Evolutionary conservation across 2,797 vertebrate genomes (phyloP), one percentile per base, ranked within the genome.

Genomic region (Pterois miles): DNA sequence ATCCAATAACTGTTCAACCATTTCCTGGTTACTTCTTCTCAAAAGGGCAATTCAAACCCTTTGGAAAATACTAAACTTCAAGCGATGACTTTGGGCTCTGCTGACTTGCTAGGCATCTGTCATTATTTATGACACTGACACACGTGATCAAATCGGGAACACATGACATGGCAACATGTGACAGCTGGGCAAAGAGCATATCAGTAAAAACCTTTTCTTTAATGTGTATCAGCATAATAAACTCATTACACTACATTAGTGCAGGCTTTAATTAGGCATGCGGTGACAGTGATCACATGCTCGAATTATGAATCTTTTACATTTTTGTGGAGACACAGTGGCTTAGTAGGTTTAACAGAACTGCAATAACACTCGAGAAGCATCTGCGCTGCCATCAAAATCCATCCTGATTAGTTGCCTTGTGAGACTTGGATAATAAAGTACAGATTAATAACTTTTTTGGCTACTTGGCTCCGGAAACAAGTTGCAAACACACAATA

Each of bases 121-220:
- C 1, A 59, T n/a, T 11, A 76, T 5, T 7, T 0, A 14, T 10
- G 8, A 57, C 11, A 27, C 22, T 25, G 3, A 25, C 5, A 29
- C 20, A 46, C 0, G 18, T 40, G 43, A 33, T 54, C 4, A 29
- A 23, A 66, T 65, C 64, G 48, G n/a, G 53, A 62, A 57, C 74
- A 56, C 12, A 6, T 56, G 64, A 63, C n/a, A 38, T 25, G 13
- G 58, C 31, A 53, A 59, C 77, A 72, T 34, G 62, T 62, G 62
- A 71, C 3, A 12, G 20, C n/a, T 27, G 52, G 12, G 20, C 23
- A 71, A 63, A 80, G 60, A 43, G 50, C 34, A 43, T 13, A 3
- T 25, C 13, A 71, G 8, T 22, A 36, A 60, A 78, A 73, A 53
- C 5, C 8, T 22, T 23, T 64, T n/a, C 8, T 38, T 27, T 22